Percentiles rank a stretch among this genome's conserved stretches.
These are phyloP conservation scores for Torymus aiolomorphi DNA, from an alignment of 2,888 invertebrate species.

Conservation along the genomic window DNA sequence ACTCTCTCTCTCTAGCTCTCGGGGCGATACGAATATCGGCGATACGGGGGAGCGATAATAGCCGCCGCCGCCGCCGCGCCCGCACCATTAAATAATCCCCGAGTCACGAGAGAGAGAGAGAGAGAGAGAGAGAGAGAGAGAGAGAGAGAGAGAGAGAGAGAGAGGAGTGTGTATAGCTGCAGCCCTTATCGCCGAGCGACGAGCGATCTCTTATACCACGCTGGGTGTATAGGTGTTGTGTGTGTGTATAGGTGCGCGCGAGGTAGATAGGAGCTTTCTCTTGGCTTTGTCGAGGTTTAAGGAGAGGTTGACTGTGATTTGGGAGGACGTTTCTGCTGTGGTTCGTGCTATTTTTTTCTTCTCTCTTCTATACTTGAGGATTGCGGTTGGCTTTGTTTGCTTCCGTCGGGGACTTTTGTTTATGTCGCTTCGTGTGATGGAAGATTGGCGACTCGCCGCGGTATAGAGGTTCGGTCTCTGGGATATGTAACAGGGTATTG, in stretches of 20 bases:
- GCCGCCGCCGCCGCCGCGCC: slow-evolving; percentile 33
- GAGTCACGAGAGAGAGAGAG: slow-evolving; percentile 32
- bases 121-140: too few relatives aligned
- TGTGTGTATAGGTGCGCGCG: too few relatives aligned
- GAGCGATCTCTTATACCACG: slow-evolving; percentile 13
- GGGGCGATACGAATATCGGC: background rate
- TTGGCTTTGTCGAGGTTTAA: background rate
- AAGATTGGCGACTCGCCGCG: too few relatives aligned
- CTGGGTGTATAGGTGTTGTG: too few relatives aligned
- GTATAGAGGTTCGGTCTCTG: too few relatives aligned
- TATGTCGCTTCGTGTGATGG: too few relatives aligned
- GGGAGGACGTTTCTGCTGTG: too few relatives aligned
- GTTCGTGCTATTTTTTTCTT: background rate
- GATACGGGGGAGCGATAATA: slow-evolving; percentile 40
- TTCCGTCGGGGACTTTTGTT: background rate
- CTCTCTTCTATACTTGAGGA: slow-evolving; percentile 17
- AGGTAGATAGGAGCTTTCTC: background rate
- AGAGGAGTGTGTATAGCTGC: too few relatives aligned
- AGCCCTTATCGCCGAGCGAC: slow-evolving; percentile 4
- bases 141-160: background rate
- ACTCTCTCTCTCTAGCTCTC: slow-evolving; percentile 2
- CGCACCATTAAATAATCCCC: slow-evolving; percentile 46
- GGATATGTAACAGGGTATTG: too few relatives aligned
- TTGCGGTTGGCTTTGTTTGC: slow-evolving; percentile 27
- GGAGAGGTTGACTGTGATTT: background rate